Evolutionary conservation across 1,140 invertebrate species (phyloP), one percentile per base, ranked within the genome.

Genomic region (Drosophila grimshawi): DNA sequence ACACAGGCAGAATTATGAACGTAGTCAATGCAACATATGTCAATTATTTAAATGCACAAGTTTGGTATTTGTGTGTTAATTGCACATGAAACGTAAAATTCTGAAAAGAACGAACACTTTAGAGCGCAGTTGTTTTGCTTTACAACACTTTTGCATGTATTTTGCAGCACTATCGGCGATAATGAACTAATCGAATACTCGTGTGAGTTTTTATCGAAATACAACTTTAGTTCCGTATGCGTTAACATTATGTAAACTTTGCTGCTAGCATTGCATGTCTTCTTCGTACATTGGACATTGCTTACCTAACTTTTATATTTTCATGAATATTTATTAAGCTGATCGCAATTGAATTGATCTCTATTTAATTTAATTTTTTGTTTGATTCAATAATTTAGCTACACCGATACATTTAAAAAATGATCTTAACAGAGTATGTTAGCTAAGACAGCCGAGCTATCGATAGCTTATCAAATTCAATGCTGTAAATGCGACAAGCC

Each of bases 31-130:
- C 41, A 64, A 51, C 39, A 45, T 48, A 46, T 59, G 30, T 52
- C 30, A 41, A 55, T 8, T 35, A 30, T 55, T 7, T 11, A 76
- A 72, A 60, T 60, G 73, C 61, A 52, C 61, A 61, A 39, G 37
- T 60, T 70, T 57, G 7, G 43, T 52, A 51, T 43, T 45, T 69
- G 32, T 41, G 45, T 71, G 59, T 39, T 41, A 60, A 56, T 59
- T 76, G 67, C 72, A 75, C 76, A 75, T 52, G 46, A 74, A 74
- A 76, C 60, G 66, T 61, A 65, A 70, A 78, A 62, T 65, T 65
- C 66, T 64, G 72, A 70, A 76, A 75, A 70, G 76, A 76, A 76
- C 60, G 57, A 69, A 69, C 65, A 69, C 57, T 74, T 68, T 69
- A 73, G 35, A 74, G 71, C 49, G 71, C 33, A 74, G 49, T 69